Evolutionary conservation across 2,113 vertebrate genomes (phyloP).

Genomic region (Vulpes ferrilata): DNA sequence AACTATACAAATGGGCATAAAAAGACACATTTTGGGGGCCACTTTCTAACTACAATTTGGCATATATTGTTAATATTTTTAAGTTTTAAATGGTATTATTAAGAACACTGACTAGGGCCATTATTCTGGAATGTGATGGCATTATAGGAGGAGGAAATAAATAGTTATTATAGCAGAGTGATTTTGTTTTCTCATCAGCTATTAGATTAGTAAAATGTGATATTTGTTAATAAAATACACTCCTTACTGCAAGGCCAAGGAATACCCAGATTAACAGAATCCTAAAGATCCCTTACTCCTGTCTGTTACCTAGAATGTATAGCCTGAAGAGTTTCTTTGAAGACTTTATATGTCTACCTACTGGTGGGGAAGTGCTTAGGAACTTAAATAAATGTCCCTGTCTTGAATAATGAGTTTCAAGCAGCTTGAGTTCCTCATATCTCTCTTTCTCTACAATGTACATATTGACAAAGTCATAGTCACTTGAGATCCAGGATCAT

Average conservation of each 20-base stretch:
- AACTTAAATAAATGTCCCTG: background rate
- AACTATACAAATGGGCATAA: background rate
- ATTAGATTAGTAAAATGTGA: background rate
- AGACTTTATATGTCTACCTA: background rate
- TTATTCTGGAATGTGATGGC: background rate
- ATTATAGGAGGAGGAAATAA: background rate
- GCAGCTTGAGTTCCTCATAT: background rate
- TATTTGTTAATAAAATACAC: background rate
- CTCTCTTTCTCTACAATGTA: background rate
- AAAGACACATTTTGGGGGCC: background rate
- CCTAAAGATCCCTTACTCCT: background rate
- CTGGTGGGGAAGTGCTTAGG: background rate
- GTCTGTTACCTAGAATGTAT: background rate
- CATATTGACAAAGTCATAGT: background rate
- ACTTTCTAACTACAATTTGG: background rate
- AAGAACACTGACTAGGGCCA: background rate
- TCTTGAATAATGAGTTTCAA: background rate
- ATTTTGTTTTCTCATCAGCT: background rate
- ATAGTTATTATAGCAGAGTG: background rate
- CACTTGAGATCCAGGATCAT: background rate
- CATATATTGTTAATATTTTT: background rate
- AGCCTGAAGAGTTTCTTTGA: background rate
- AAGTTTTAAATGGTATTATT: background rate
- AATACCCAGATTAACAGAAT: background rate
- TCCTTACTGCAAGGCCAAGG: background rate